Conservation (phyloP, 2,797 vertebrate genomes). For the Sternarchorhynchus goeldii region DNA sequence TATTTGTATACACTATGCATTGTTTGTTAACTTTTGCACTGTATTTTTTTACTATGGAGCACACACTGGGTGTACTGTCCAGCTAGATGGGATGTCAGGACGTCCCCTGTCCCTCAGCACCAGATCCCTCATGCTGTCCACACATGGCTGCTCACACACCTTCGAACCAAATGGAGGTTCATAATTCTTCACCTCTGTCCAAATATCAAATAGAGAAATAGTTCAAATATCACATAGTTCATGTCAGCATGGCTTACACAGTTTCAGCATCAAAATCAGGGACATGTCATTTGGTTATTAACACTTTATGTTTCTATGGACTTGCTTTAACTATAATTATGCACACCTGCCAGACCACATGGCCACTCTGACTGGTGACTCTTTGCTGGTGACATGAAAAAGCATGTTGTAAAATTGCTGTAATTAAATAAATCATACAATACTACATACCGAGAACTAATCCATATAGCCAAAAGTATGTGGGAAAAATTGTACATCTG, state of each 20-base stretch:
- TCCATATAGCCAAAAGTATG: no score
- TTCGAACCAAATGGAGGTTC: conserved; percentile 86
- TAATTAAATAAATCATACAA: no score
- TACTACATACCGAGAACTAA: no score
- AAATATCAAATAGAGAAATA: background rate
- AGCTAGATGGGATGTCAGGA: conserved; percentile 82
- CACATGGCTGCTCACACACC: conserved; percentile 86
- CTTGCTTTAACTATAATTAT: background rate
- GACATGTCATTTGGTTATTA: no score
- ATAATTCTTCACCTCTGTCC: conserved; percentile 82
- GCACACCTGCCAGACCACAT: background rate
- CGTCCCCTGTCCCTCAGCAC: conserved; percentile 86
- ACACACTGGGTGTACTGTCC: conserved; percentile 82
- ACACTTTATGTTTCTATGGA: background rate
- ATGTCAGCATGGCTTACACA: background rate
- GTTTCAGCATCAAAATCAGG: background rate
- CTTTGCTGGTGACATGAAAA: no score
- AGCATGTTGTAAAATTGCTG: no score
- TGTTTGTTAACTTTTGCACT: no score
- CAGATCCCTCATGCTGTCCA: conserved; percentile 90
- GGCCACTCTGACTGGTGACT: no score
- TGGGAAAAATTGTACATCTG: no score
- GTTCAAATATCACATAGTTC: background rate
- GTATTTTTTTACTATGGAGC: background rate
- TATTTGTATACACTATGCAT: no score